Base-by-base conservation (phyloP, 92 coral and sea anemone genomes). In the Nematostella vectensis region DNA sequence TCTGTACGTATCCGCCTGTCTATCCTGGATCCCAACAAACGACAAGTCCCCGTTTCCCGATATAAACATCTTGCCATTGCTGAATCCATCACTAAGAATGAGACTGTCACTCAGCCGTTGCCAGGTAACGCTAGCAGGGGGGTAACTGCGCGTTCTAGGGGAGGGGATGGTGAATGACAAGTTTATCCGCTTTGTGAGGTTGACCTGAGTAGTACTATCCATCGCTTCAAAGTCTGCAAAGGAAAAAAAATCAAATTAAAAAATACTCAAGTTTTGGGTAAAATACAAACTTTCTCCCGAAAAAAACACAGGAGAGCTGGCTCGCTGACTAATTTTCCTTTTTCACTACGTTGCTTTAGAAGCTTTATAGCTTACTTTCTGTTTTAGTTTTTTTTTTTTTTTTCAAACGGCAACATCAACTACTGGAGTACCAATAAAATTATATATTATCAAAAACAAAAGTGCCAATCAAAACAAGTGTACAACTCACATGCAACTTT, bases 401-500 rank as follows among this genome's bases (percentile, higher is more conserved):
- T n/a, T n/a, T n/a, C n/a, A n/a, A n/a, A n/a, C n/a, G n/a, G n/a
- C n/a, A n/a, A n/a, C n/a, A n/a, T n/a, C n/a, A n/a, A n/a, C n/a
- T n/a, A n/a, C n/a, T n/a, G n/a, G n/a, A n/a, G n/a, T n/a, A n/a
- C n/a, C n/a, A n/a, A n/a, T n/a, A n/a, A n/a, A n/a, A n/a, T n/a
- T n/a, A n/a, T n/a, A n/a, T n/a, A n/a, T n/a, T n/a, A n/a, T n/a
- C n/a, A n/a, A n/a, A n/a, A n/a, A n/a, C n/a, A n/a, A n/a, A n/a
- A n/a, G n/a, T n/a, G n/a, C n/a, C n/a, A n/a, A n/a, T n/a, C n/a
- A n/a, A n/a, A n/a, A n/a, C n/a, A n/a, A n/a, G n/a, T n/a, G n/a
- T n/a, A n/a, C 15, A 49, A 81, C 88, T 81, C 53, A 81, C 88
- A 81, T 1, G 79, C 88, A 18, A 81, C 67, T 17, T 39, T 67